Percentiles rank a stretch among this genome's conserved stretches.
Evolutionary conservation across 1,140 invertebrate species (phyloP).

Genomic region (Lepidurus couesii): DNA sequence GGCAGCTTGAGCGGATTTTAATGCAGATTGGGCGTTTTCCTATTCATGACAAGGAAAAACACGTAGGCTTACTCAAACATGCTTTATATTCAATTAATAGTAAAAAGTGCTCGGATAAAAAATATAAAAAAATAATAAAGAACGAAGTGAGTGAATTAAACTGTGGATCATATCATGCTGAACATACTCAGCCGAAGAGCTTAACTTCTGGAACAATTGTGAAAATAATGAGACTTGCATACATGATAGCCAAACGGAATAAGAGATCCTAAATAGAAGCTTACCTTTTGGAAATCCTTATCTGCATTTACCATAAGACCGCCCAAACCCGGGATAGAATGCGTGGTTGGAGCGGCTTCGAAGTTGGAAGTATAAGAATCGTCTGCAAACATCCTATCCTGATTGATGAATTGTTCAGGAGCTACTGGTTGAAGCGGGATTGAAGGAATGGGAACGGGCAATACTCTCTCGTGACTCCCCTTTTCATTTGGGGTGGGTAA

Average conservation of each 20-base stretch:
- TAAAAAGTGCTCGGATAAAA: background rate
- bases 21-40: background rate
- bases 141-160: no score
- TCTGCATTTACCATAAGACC: background rate
- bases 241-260: no score
- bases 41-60: background rate
- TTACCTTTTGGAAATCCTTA: background rate
- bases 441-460: no score
- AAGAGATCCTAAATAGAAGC: no score
- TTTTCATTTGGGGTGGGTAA: no score
- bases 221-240: no score
- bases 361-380: background rate
- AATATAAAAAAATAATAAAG: background rate
- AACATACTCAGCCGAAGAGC: no score
- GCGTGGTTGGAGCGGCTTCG: background rate
- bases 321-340: background rate
- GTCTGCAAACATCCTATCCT: background rate
- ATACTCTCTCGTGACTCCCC: no score
- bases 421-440: background rate
- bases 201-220: no score
- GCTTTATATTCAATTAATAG: no score
- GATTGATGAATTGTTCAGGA: background rate
- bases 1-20: background rate
- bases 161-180: no score
- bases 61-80: no score